Evolutionary conservation across 92 coral and sea anemone genomes (phyloP).

Genomic region (Phenganax marumi): DNA sequence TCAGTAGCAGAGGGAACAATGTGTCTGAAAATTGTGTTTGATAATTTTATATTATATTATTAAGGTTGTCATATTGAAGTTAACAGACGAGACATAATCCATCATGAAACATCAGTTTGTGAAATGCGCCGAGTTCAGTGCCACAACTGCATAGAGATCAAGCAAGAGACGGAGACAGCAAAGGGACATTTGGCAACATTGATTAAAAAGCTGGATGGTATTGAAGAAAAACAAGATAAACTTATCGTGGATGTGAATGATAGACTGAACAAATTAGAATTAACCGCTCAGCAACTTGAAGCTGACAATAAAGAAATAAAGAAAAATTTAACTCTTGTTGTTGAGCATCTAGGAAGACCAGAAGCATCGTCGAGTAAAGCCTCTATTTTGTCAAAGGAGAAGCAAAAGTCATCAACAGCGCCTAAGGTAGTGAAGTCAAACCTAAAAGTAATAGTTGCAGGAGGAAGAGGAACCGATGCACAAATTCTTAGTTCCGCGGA

Average conservation of each 20-base stretch:
- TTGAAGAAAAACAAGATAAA: not conserved
- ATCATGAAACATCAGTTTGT: not conserved
- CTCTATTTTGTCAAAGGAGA: not conserved
- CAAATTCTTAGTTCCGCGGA: not conserved
- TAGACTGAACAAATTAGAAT: slow-evolving; percentile 1
- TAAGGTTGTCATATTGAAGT: not conserved
- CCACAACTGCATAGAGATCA: not conserved
- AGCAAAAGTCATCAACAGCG: not conserved
- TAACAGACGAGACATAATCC: not conserved
- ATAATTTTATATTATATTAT: no score
- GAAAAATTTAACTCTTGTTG: not conserved
- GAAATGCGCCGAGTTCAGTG: not conserved
- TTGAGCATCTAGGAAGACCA: not conserved
- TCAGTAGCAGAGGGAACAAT: no score
- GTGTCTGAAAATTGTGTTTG: no score
- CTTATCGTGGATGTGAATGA: not conserved
- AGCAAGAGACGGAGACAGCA: not conserved
- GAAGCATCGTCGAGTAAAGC: not conserved
- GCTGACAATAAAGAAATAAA: not conserved
- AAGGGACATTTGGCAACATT: not conserved
- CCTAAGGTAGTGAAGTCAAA: no score
- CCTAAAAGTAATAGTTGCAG: not conserved
- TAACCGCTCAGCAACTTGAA: not conserved
- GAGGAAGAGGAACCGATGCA: not conserved
- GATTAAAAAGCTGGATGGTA: not conserved